Conservation (phyloP, 2,888 invertebrate genomes). For the Steinernema scapterisci region DNA sequence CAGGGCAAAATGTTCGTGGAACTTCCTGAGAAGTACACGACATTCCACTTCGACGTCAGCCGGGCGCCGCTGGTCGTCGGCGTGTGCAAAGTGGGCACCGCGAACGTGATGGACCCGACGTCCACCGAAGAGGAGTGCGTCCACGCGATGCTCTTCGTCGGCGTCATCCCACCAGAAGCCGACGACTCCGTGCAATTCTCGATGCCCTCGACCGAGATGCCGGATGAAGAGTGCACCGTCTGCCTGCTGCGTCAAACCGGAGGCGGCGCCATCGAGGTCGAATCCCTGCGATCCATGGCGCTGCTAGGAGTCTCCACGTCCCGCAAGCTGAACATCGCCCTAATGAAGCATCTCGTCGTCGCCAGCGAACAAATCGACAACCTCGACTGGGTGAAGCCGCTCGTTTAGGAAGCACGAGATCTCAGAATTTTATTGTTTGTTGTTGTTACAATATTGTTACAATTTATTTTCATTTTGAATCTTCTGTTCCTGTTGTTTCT, state of each 20-base stretch:
- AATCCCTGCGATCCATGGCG: constrained; percentile 55
- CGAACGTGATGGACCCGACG: constrained; percentile 56
- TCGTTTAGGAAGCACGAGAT: not conserved
- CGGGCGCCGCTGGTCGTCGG: constrained; percentile 56
- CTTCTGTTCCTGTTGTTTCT: not conserved
- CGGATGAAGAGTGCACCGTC: constrained; percentile 34
- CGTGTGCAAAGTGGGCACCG: constrained; percentile 55
- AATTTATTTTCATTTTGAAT: not conserved
- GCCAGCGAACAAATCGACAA: not conserved
- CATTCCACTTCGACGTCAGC: constrained; percentile 54
- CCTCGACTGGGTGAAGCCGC: constrained; percentile 11
- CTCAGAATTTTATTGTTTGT: constrained; percentile 14
- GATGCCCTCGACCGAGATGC: not conserved
- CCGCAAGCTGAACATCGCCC: constrained; percentile 36
- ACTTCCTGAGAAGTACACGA: constrained; percentile 46
- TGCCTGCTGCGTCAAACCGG: constrained; percentile 37
- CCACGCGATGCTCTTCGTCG: constrained; percentile 53
- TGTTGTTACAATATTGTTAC: constrained; percentile 21
- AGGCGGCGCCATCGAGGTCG: constrained; percentile 56
- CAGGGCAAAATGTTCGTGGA: constrained; percentile 55
- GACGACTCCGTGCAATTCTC: not conserved
- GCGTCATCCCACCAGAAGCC: constrained; percentile 39
- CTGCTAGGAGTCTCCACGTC: constrained; percentile 39
- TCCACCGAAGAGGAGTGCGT: constrained; percentile 57
- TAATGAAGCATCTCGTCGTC: constrained; percentile 35